Percentiles rank a stretch among this genome's conserved stretches.
phyloP scores from a whole-genome alignment of 1,140 invertebrate genomes.

The Diplogasteroides magnus region DNA sequence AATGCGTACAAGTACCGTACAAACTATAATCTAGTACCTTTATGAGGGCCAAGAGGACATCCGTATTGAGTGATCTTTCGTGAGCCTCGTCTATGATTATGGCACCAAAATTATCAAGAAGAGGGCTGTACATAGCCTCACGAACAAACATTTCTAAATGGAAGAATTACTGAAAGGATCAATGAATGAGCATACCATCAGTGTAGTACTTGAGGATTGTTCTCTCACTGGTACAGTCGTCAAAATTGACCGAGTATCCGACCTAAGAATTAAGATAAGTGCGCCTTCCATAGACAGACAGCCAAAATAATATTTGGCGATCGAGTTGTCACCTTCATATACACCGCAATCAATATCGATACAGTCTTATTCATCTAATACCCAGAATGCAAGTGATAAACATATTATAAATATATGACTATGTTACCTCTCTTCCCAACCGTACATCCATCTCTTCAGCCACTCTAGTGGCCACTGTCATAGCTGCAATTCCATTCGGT shows the following conservation, averaged over 20 bases:
- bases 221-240: constrained; percentile 91
- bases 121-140: constrained; percentile 97
- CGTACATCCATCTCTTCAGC: constrained; percentile 98
- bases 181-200: constrained; percentile 18
- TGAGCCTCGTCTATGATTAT: constrained; percentile 97
- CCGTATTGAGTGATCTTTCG: constrained; percentile 93
- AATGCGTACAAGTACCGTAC: background rate
- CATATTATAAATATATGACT: too few relatives aligned
- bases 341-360: too few relatives aligned
- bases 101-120: constrained; percentile 88
- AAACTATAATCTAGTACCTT: too few relatives aligned
- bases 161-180: background rate
- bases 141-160: constrained; percentile 86
- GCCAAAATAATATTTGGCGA: too few relatives aligned
- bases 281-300: too few relatives aligned
- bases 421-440: constrained; percentile 23
- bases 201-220: constrained; percentile 72
- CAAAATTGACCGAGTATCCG: constrained; percentile 97
- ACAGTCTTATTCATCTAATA: too few relatives aligned
- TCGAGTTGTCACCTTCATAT: too few relatives aligned
- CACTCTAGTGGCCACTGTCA: constrained; percentile 95
- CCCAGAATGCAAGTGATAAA: too few relatives aligned
- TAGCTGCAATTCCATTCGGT: constrained; percentile 91
- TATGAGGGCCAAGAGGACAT: constrained; percentile 88
- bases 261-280: too few relatives aligned